Conservation (phyloP, 2,888 invertebrate genomes). For the Lasioglossum oenotherae region DNA sequence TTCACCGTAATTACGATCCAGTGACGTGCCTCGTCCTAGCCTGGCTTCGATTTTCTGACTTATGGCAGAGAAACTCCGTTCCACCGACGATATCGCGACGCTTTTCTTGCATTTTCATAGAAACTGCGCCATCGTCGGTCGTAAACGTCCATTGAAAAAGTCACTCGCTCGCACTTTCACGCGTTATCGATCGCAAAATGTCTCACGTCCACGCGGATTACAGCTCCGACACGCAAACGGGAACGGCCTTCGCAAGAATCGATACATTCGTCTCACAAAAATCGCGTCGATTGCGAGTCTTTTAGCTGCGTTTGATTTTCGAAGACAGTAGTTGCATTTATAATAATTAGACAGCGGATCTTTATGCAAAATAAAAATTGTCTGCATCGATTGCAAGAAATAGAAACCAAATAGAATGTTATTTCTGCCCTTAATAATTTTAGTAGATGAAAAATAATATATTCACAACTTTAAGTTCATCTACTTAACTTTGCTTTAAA, state of each 20-base stretch:
- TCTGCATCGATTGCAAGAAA: too few species aligned
- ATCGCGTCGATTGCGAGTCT: not conserved
- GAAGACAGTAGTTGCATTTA: not conserved
- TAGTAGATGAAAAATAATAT: too few species aligned
- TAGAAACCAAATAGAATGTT: too few species aligned
- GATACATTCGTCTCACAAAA: not conserved
- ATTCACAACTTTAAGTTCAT: too few species aligned
- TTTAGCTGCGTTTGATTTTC: not conserved
- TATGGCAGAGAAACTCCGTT: conserved; percentile 27
- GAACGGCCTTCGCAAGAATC: conserved; percentile 1
- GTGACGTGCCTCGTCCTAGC: conserved; percentile 2
- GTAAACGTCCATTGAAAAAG: conserved; percentile 20
- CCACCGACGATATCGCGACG: conserved; percentile 30
- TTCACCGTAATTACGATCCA: conserved; percentile 57
- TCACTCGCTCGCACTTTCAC: conserved; percentile 20
- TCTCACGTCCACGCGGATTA: not conserved
- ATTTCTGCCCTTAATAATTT: too few species aligned
- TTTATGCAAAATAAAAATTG: too few species aligned
- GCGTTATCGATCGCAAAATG: conserved; percentile 5
- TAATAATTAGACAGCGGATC: too few species aligned
- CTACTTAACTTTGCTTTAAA: too few species aligned
- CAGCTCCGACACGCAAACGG: not conserved
- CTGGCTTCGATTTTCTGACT: conserved; percentile 39
- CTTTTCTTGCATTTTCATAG: conserved; percentile 34
- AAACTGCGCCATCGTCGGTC: not conserved